A percentile compares a stretch with the other conserved stretches of the same genome.
phyloP scores from a whole-genome alignment of 2,888 invertebrate genomes.

The Dryadula phaetusa region DNA sequence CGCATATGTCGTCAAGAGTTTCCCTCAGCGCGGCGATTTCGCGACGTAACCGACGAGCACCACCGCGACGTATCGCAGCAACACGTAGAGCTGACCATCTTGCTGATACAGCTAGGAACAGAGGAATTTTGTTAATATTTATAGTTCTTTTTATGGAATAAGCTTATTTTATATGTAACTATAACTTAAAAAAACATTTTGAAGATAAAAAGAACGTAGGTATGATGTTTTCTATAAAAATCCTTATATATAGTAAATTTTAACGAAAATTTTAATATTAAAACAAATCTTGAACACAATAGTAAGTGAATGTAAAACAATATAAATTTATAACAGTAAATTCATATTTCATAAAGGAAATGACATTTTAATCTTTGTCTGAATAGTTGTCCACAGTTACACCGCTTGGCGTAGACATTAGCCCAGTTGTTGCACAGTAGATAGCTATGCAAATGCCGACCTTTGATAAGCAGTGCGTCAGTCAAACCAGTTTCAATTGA shows the following conservation, averaged over 20 bases:
- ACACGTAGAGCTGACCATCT: constrained; percentile 79
- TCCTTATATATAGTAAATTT: no score
- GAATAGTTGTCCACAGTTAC: not conserved
- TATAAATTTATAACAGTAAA: constrained; percentile 13
- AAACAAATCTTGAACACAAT: constrained; percentile 3
- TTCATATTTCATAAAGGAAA: constrained; percentile 6
- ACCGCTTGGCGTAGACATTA: constrained; percentile 16
- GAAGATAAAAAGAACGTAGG: no score
- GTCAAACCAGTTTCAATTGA: constrained; percentile 30
- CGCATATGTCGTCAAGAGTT: constrained; percentile 85
- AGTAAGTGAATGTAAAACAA: not conserved
- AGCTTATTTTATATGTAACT: no score
- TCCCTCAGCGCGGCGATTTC: constrained; percentile 86
- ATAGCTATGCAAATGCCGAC: constrained; percentile 41
- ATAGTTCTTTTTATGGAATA: not conserved
- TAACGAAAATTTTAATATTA: not conserved
- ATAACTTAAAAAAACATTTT: no score
- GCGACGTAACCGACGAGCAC: constrained; percentile 82
- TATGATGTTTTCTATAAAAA: no score
- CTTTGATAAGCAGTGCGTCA: constrained; percentile 36
- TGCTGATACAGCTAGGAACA: constrained; percentile 71
- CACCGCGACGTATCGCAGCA: constrained; percentile 75
- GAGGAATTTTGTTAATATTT: constrained; percentile 11
- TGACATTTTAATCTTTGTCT: constrained; percentile 13
- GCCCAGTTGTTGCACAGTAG: constrained; percentile 27